These are phyloP conservation scores for Mormyrops boulengeri DNA, from an alignment of 2,797 vertebrate genomes.

Conservation along the genomic window DNA sequence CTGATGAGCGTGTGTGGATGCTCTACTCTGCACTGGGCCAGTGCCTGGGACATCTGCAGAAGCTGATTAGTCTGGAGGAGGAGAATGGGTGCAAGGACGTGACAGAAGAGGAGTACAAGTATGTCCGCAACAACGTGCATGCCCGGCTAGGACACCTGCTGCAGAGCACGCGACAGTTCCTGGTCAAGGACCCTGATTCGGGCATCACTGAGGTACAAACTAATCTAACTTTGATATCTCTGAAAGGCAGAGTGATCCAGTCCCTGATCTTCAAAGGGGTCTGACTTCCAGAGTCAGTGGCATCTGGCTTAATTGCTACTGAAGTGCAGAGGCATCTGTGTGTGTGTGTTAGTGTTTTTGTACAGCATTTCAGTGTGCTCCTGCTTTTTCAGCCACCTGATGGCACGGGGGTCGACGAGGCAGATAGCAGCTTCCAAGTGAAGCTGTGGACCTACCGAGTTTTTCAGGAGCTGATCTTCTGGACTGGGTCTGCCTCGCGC, in stretches of 20 bases:
- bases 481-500: conserved; percentile 48
- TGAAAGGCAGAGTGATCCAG: not conserved
- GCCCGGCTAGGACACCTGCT: conserved; percentile 55
- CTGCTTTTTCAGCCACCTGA: not conserved
- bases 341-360: not conserved
- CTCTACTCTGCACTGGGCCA: conserved; percentile 57
- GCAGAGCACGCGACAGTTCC: conserved; percentile 50
- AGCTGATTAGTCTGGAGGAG: conserved; percentile 54
- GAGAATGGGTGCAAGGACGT: conserved; percentile 49
- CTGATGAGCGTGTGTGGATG: conserved; percentile 50
- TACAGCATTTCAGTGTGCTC: not conserved
- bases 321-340: not conserved
- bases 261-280: not conserved
- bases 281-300: not conserved
- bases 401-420: not conserved
- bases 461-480: conserved; percentile 60
- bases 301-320: not conserved
- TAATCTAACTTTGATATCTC: not conserved
- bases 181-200: conserved; percentile 48
- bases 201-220: conserved; percentile 53
- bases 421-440: conserved; percentile 44
- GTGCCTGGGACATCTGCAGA: conserved; percentile 60
- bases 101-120: conserved; percentile 55
- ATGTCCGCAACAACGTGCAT: conserved; percentile 48
- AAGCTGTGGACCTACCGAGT: conserved; percentile 61